Evolutionary conservation across 2,888 invertebrate genomes (phyloP), one percentile per base, ranked within the genome.

Genomic region (Eupithecia insigniata): DNA sequence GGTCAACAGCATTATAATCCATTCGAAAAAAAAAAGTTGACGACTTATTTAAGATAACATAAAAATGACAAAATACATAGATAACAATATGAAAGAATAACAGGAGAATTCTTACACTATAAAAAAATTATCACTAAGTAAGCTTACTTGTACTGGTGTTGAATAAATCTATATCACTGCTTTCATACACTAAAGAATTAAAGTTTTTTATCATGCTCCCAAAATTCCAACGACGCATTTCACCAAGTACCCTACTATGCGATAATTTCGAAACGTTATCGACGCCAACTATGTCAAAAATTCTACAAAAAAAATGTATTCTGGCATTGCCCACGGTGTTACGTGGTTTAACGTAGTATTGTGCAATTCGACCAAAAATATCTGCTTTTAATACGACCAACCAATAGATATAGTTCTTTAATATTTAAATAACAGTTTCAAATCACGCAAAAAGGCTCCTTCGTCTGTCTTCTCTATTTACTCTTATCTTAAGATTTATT

Each of bases 271-370:
- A 34, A 30, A 34, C n/a, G n/a, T 62, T 62, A 62, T 34, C 30
- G 61, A 22, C 32, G 61, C 32, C 61, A 62, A 62, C 61, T 62
- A 62, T 34, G 61, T 34, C 34, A 62, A 34, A 62, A 30, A n/a
- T 32, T 34, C n/a, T 32, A 34, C 18, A 12, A 62, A 28, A 22
- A 62, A 58, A 61, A 62, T 34, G 10, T 62, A n/a, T 34, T 62
- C 32, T 30, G 61, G 61, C 61, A 62, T 62, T 32, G 34, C 61
- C 34, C 32, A 32, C 18, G 32, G 4, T 12, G 61, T 22, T 34
- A 62, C 34, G 32, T 34, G n/a, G 18, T 30, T 18, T n/a, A n/a
- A 34, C 1, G 34, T n/a, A 1, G 30, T 62, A 34, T 62, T 62
- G 61, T 62, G 22, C 34, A 62, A 62, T 62, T 18, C n/a, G 1